Percentiles rank a stretch among this genome's conserved stretches.
Evolutionary conservation across 2,113 vertebrate species (phyloP).

Genomic region (Anser brachyrhynchus): DNA sequence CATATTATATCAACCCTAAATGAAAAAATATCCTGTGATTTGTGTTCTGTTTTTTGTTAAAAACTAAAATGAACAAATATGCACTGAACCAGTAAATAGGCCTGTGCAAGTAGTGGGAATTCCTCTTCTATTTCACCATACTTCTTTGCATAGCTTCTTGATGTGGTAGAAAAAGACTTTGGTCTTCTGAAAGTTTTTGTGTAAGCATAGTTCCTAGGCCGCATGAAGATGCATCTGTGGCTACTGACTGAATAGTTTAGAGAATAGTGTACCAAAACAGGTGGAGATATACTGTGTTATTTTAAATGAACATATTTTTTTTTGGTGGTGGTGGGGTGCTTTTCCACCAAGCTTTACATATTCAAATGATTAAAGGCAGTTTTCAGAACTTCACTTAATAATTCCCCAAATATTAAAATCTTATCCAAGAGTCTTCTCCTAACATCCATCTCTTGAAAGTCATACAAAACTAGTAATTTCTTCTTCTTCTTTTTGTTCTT

Average conservation of each 20-base stretch:
- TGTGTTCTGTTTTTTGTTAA: constrained; percentile 16
- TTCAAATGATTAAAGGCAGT: not conserved
- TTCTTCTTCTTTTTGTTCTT: not conserved
- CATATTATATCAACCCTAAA: not conserved
- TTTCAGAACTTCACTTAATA: not conserved
- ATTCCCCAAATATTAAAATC: not conserved
- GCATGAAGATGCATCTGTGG: not conserved
- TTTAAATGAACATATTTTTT: not conserved
- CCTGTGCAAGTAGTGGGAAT: not conserved
- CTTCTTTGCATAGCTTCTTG: not conserved
- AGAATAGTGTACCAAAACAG: not conserved
- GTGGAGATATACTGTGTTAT: not conserved
- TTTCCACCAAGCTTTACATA: not conserved
- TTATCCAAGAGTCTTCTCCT: not conserved
- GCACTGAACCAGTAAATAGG: not conserved
- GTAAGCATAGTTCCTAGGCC: not conserved
- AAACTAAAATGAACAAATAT: not conserved
- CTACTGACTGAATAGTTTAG: not conserved
- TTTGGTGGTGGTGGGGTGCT: not conserved
- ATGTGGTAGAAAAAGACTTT: not conserved
- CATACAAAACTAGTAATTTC: not conserved
- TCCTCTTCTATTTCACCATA: not conserved
- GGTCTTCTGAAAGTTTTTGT: not conserved
- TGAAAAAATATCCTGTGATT: not conserved
- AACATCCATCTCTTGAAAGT: not conserved